These are phyloP conservation scores for Epinotia nisella DNA, from an alignment of 2,888 invertebrate genomes.

Conservation along the genomic window DNA sequence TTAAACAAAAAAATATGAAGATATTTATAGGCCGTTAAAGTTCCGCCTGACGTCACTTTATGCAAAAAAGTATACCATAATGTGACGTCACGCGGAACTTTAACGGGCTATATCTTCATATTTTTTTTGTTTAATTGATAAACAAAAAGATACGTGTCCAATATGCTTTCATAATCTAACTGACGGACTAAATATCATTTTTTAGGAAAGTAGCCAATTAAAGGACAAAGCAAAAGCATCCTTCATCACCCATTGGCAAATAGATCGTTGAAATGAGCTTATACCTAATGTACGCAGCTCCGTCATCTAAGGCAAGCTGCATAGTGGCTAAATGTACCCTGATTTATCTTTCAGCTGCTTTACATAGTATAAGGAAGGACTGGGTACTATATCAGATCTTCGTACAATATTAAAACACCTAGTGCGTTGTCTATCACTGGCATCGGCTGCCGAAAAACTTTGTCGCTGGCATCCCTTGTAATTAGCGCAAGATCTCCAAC, in stretches of 20 bases:
- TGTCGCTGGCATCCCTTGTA: neutral
- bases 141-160: too few species aligned
- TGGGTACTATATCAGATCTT: neutral
- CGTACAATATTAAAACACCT: neutral
- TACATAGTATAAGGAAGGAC: neutral
- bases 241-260: too few species aligned
- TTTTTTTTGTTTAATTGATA: too few species aligned
- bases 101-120: too few species aligned
- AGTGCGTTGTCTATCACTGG: neutral
- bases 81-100: too few species aligned
- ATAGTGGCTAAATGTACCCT: neutral
- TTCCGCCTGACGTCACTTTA: too few species aligned
- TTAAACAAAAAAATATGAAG: too few species aligned
- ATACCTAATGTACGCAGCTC: neutral
- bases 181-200: too few species aligned
- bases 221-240: neutral
- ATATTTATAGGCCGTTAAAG: too few species aligned
- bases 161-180: too few species aligned
- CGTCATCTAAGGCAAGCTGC: neutral
- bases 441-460: neutral
- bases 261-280: neutral
- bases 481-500: slow-evolving; percentile 20
- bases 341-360: neutral
- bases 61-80: too few species aligned
- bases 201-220: too few species aligned